Percentiles rank a stretch among this genome's conserved stretches.
These are phyloP conservation scores for Apodemia mormo DNA, from an alignment of 2,888 invertebrate genomes.

Conservation along the genomic window DNA sequence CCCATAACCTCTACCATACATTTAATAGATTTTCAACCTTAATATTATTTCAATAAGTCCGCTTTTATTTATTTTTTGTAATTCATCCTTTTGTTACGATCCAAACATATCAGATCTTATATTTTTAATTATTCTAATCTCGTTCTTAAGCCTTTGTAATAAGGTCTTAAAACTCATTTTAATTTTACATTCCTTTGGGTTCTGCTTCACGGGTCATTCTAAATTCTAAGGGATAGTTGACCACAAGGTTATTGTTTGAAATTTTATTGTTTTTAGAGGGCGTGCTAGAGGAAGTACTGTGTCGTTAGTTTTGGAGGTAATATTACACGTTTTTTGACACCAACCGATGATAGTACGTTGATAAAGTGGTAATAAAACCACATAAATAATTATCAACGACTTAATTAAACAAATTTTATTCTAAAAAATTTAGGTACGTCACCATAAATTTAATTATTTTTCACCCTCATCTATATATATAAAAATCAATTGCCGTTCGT, in stretches of 20 bases:
- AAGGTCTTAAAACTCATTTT: conserved; percentile 22
- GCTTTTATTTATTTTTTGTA: not conserved
- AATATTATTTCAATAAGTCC: not conserved
- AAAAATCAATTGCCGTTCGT: no score
- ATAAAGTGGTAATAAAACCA: not conserved
- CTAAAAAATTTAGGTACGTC: no score
- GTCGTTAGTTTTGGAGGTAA: conserved; percentile 64
- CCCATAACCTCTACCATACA: conserved; percentile 43
- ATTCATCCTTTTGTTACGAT: conserved; percentile 1
- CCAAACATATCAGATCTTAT: conserved; percentile 8
- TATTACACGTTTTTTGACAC: conserved; percentile 42
- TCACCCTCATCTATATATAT: no score
- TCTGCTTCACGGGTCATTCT: conserved; percentile 56
- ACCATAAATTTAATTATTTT: no score
- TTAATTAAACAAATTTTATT: not conserved
- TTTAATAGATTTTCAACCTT: conserved; percentile 22
- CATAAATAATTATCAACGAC: not conserved
- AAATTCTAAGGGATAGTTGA: conserved; percentile 55
- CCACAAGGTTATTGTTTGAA: conserved; percentile 60
- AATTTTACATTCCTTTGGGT: conserved; percentile 43
- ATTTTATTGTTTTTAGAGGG: conserved; percentile 61
- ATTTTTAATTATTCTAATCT: not conserved
- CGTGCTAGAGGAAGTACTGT: conserved; percentile 63
- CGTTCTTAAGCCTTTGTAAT: not conserved
- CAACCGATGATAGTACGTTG: not conserved